Percentiles rank a stretch among this genome's conserved stretches.
Evolutionary conservation across 2,797 vertebrate species (phyloP).

Genomic region (Tarsius wallacei): DNA sequence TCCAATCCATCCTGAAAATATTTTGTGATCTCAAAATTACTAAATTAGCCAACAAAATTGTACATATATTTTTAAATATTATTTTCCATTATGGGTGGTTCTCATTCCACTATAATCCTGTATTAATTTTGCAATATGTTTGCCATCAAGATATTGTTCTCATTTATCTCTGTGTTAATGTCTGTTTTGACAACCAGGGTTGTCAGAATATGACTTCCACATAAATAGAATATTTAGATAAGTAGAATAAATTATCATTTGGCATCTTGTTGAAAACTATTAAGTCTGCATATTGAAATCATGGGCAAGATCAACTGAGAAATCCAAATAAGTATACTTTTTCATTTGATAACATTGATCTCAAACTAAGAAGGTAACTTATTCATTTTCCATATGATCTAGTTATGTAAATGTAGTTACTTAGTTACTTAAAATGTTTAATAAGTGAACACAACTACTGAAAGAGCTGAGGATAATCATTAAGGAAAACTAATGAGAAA

Average conservation of each 20-base stretch:
- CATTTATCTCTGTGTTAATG: not conserved
- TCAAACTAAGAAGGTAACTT: not conserved
- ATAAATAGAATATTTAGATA: conserved; percentile 7
- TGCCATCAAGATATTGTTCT: not conserved
- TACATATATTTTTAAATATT: not conserved
- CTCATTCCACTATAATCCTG: not conserved
- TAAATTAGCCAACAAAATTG: not conserved
- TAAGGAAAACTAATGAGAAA: not conserved
- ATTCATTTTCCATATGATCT: not conserved
- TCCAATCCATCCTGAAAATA: not conserved
- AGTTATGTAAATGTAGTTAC: too few species aligned
- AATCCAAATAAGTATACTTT: not conserved
- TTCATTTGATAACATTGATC: not conserved
- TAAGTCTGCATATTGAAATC: not conserved
- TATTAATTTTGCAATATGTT: not conserved
- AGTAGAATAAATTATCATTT: not conserved
- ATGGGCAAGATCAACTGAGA: not conserved
- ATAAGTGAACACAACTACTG: not conserved
- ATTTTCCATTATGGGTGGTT: not conserved
- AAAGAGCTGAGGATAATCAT: not conserved
- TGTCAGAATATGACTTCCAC: not conserved
- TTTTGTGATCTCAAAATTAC: conserved; percentile 8
- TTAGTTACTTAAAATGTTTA: not conserved
- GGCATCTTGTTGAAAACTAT: not conserved
- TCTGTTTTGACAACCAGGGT: not conserved